These are phyloP conservation scores for Orthonychiurus folsomi DNA, from an alignment of 2,888 invertebrate genomes.

Conservation along the genomic window DNA sequence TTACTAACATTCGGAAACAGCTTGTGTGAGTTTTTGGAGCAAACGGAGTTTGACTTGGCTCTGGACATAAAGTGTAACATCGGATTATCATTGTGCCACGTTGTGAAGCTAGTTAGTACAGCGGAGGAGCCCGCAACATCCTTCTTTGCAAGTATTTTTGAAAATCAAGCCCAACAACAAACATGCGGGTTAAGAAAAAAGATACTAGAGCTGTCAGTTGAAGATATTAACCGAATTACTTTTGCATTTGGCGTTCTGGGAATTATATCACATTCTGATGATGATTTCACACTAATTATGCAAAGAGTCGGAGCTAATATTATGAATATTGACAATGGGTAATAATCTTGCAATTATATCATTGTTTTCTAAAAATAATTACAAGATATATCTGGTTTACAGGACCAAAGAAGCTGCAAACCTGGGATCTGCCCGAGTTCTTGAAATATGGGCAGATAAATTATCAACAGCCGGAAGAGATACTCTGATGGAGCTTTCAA, in stretches of 20 bases:
- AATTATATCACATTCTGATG: constrained; percentile 14
- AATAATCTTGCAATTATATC: constrained; percentile 7
- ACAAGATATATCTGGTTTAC: background rate
- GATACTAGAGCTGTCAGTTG: background rate
- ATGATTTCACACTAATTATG: constrained; percentile 9
- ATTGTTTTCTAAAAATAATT: constrained; percentile 9
- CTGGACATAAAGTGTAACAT: constrained; percentile 33
- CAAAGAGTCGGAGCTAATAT: background rate
- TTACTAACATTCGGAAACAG: background rate
- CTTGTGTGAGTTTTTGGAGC: background rate
- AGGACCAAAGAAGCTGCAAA: constrained; percentile 35
- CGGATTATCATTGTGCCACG: constrained; percentile 26
- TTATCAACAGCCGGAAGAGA: constrained; percentile 8
- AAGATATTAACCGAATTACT: constrained; percentile 25
- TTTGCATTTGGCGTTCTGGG: constrained; percentile 29
- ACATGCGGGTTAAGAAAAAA: background rate
- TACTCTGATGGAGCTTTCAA: background rate
- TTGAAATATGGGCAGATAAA: constrained; percentile 35
- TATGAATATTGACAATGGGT: constrained; percentile 25
- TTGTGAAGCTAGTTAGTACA: background rate
- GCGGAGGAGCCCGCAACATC: background rate
- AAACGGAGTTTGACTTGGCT: constrained; percentile 17
- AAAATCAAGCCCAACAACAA: background rate
- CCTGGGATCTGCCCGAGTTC: constrained; percentile 29
- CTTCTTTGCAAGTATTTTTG: background rate